phyloP scores from a whole-genome alignment of 2,888 invertebrate genomes.

The Epirrhoe alternata region DNA sequence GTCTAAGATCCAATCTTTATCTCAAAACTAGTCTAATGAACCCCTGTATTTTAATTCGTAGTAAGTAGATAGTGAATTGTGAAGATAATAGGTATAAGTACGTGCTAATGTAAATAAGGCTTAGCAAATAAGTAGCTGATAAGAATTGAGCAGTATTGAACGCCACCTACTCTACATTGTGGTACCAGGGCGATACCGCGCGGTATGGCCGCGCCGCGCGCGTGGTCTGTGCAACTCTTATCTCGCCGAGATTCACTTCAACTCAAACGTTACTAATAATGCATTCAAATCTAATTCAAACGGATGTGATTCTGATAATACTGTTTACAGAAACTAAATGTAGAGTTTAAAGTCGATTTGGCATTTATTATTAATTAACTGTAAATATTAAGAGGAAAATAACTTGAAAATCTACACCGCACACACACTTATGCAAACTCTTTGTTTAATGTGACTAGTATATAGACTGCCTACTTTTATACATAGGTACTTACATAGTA shows the following conservation, averaged over 20 bases:
- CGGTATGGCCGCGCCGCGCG: no score
- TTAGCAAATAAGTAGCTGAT: conserved; percentile 44
- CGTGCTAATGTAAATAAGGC: conserved; percentile 47
- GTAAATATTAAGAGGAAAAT: conserved; percentile 35
- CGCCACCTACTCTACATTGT: conserved; percentile 38
- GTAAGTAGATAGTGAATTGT: conserved; percentile 23
- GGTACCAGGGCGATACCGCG: no score
- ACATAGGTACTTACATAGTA: no score
- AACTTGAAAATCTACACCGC: conserved; percentile 5
- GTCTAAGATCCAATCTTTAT: conserved; percentile 28
- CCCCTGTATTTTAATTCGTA: conserved; percentile 29
- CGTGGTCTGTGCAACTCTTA: neutral
- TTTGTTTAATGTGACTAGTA: conserved; percentile 5
- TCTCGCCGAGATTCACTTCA: neutral
- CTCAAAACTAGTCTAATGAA: conserved; percentile 53
- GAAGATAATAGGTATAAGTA: conserved; percentile 23
- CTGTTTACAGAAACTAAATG: conserved; percentile 27
- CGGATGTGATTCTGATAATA: conserved; percentile 29
- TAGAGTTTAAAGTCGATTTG: conserved; percentile 34
- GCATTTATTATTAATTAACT: conserved; percentile 44
- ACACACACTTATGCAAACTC: conserved; percentile 5
- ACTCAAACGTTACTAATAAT: conserved; percentile 10
- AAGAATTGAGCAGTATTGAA: conserved; percentile 57
- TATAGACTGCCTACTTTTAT: neutral
- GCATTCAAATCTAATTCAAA: conserved; percentile 21